Base-by-base conservation (phyloP, 2,797 vertebrate species). In the Lepilemur septentrionalis region DNA sequence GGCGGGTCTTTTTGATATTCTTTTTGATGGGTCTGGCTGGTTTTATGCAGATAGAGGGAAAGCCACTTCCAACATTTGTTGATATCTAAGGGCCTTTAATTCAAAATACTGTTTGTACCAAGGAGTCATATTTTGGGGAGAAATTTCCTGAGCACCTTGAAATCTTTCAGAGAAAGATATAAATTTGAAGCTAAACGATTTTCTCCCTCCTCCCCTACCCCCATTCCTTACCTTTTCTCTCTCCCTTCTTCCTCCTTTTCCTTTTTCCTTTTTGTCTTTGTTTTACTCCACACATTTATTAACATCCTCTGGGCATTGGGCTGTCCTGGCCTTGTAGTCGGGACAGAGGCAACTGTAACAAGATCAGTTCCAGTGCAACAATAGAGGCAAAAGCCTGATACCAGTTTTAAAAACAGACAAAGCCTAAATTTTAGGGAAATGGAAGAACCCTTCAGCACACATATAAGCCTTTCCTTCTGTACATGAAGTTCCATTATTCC, bases 181-280 rank as follows among this genome's bases (percentile, higher is more conserved):
- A 41, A 75, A 95, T 59, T 92, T 87, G 41, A 87, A 91, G 18
- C 30, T 75, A 93, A 88, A 92, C 83, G 30, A 52, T 79, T 22
- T 41, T 48, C 35, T 46, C 32, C 18, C 32, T 12, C 38, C 38
- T 38, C 38, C 38, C 38, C 38, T 4, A 38, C 38, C 38, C 32
- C 48, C 12, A n/a, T 76, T 50, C 11, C 32, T 76, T 52, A 55
- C 32, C 35, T 13, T 70, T 43, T 23, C 5, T 72, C 0, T 23
- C 23, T 80, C 32, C 30, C 22, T 75, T 35, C 23, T 5, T 67
- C 0, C 32, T n/a, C 28, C 4, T 90, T 87, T 76, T 63, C 50
- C 3, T n/a, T 72, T 43, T 30, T 23, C 13, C 9, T 72, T 61
- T 61, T 88, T 81, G 10, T 41, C 14, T 63, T 89, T 22, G 2